Evolutionary conservation across 2,113 vertebrate genomes (phyloP).

Genomic region (Heterochromis multidens): DNA sequence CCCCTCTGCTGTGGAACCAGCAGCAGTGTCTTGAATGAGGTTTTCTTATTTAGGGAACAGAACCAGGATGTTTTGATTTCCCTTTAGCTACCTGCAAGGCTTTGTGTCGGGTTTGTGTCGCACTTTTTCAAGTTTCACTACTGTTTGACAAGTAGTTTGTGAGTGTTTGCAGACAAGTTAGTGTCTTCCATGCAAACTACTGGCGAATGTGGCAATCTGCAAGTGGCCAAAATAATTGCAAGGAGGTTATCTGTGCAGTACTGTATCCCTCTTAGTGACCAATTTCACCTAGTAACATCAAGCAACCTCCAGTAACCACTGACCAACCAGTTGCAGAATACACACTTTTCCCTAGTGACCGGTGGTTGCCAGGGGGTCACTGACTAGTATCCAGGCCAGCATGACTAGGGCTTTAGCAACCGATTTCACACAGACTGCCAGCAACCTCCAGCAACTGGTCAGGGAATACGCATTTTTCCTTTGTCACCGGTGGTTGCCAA

Average conservation of each 20-base stretch:
- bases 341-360: neutral
- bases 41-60: neutral
- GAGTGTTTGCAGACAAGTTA: neutral
- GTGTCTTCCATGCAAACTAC: neutral
- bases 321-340: neutral
- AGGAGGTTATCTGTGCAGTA: neutral
- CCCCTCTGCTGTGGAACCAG: too few relatives aligned
- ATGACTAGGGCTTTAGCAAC: neutral
- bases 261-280: too few relatives aligned
- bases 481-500: neutral
- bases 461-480: neutral
- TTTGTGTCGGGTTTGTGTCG: fast-evolving
- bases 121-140: neutral
- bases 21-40: neutral
- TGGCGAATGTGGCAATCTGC: neutral
- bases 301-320: neutral
- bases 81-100: fast-evolving
- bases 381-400: neutral
- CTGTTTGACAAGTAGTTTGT: neutral
- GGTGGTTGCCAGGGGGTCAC: neutral
- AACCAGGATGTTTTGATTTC: neutral
- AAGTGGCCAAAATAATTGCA: too few relatives aligned
- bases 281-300: neutral
- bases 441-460: neutral
- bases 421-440: neutral